Percentiles rank a stretch among this genome's conserved stretches.
Evolutionary conservation across 2,113 vertebrate genomes (phyloP).

Genomic region (Holacanthus passer): DNA sequence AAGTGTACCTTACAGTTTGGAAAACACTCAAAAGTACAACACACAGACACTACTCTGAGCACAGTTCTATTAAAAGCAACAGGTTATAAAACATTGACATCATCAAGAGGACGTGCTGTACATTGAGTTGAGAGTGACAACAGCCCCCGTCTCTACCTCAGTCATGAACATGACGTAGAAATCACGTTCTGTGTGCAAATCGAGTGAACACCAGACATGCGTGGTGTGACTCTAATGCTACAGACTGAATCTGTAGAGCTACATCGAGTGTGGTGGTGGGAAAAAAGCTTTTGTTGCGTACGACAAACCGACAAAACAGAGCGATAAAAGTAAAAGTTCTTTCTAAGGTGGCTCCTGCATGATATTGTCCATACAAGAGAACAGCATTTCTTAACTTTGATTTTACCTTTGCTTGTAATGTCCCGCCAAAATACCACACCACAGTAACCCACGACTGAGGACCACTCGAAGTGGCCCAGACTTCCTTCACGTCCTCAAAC

Average conservation of each 20-base stretch:
- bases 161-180: slow-evolving; percentile 42
- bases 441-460: slow-evolving; percentile 12
- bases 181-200: slow-evolving; percentile 61
- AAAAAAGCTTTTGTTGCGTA: slow-evolving; percentile 55
- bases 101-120: slow-evolving; percentile 79
- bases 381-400: slow-evolving; percentile 37
- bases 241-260: slow-evolving; percentile 75
- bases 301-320: slow-evolving; percentile 56
- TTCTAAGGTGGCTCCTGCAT: slow-evolving; percentile 47
- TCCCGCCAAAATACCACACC: slow-evolving; percentile 18
- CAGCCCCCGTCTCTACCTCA: slow-evolving; percentile 59
- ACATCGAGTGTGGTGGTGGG: slow-evolving; percentile 56
- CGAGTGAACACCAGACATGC: slow-evolving; percentile 64
- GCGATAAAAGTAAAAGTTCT: slow-evolving; percentile 45
- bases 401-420: slow-evolving; percentile 25
- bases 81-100: slow-evolving; percentile 83
- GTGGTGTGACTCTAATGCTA: slow-evolving; percentile 70
- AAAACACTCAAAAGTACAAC: slow-evolving; percentile 71
- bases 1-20: slow-evolving; percentile 42
- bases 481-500: slow-evolving; percentile 35
- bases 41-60: slow-evolving; percentile 67
- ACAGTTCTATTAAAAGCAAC: slow-evolving; percentile 76
- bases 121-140: slow-evolving; percentile 54
- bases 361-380: slow-evolving; percentile 57
- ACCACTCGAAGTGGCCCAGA: slow-evolving; percentile 16